phyloP scores from a whole-genome alignment of 2,797 vertebrate genomes.

The Rhinoraja longicauda region DNA sequence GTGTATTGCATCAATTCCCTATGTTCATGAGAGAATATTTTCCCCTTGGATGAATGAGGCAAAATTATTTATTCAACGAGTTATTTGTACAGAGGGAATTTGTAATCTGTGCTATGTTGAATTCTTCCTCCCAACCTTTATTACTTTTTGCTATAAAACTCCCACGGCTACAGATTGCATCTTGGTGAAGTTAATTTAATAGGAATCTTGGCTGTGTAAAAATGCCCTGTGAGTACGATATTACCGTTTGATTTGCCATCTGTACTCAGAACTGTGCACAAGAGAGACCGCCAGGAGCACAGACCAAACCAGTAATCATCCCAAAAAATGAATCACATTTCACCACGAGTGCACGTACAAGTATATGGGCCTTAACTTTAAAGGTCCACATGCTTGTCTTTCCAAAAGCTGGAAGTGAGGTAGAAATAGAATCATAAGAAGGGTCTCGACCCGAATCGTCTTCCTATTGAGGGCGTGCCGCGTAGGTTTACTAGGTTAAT shows the following conservation, averaged over 20 bases:
- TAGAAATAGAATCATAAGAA: no score
- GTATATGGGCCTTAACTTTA: no score
- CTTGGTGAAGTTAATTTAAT: neutral
- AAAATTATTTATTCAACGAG: neutral
- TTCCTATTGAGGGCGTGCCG: no score
- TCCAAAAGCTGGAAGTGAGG: no score
- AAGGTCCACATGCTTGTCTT: no score
- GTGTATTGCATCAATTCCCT: neutral
- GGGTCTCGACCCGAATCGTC: no score
- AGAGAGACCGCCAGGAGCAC: no score
- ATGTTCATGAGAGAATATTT: neutral
- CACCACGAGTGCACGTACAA: no score
- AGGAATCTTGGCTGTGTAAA: neutral
- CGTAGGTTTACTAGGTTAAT: no score
- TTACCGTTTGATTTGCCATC: neutral
- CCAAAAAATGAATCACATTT: no score
- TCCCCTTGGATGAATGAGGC: neutral
- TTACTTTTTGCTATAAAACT: neutral
- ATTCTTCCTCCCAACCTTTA: neutral
- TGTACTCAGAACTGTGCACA: neutral
- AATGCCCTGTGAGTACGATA: neutral
- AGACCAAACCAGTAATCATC: no score
- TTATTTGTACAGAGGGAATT: neutral
- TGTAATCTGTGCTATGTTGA: neutral
- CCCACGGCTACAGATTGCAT: neutral